A percentile compares a stretch with the other conserved stretches of the same genome.
Evolutionary conservation across 1,140 invertebrate genomes (phyloP).

Genomic region (Hyles euphorbiae): DNA sequence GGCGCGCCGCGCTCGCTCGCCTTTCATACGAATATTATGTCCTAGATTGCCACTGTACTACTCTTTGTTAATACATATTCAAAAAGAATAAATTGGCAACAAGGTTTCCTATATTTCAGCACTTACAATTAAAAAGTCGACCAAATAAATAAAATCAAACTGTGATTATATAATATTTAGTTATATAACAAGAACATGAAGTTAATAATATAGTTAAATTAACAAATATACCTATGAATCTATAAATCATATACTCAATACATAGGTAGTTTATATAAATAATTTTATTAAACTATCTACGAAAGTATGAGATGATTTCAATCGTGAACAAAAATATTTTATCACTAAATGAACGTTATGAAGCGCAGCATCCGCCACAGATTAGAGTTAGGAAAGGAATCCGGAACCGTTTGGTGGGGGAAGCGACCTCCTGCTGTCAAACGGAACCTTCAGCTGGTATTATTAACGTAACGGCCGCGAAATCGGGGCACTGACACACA

Average conservation of each 20-base stretch:
- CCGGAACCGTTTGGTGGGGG: constrained; percentile 48
- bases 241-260: no score
- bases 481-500: constrained; percentile 64
- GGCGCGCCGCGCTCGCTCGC: constrained; percentile 46
- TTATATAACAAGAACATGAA: no score
- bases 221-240: no score
- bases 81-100: no score
- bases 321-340: no score
- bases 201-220: no score
- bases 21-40: constrained; percentile 56
- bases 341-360: no score
- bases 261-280: no score
- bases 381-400: constrained; percentile 32
- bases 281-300: no score
- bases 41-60: constrained; percentile 40
- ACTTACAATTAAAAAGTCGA: constrained; percentile 5
- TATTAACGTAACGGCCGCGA: constrained; percentile 67
- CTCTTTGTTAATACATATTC: constrained; percentile 9
- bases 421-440: constrained; percentile 54
- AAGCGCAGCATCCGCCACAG: no score
- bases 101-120: neutral
- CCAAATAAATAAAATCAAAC: neutral
- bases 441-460: constrained; percentile 62
- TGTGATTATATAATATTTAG: no score
- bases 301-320: no score